Evolutionary conservation across 2,797 vertebrate species (phyloP), one percentile per base, ranked within the genome.

Genomic region (Zenarchopterus dispar): DNA sequence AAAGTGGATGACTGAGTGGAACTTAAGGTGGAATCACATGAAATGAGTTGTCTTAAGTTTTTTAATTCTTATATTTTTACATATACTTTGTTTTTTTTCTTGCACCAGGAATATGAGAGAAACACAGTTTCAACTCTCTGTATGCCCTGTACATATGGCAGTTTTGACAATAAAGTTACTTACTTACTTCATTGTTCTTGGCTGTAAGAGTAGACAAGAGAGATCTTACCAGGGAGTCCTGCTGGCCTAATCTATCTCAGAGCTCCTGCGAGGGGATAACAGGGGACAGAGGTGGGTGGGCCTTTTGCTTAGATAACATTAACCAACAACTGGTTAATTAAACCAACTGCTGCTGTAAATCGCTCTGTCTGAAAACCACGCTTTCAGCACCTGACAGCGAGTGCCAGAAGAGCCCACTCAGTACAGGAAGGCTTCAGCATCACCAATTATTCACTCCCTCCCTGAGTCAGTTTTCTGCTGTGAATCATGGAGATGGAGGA

Each of bases 391-490:
- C 75, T 55, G 53, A 57, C 64, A 58, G 57, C 5, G 3, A 56
- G 69, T 53, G 21, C 67, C 0, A 45, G 23, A 62, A 60, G 73
- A 67, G 47, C 65, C 23, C 26, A 47, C 59, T 62, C 50, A 65
- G 51, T 48, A 72, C 47, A 56, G 62, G 59, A 73, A 81, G 75
- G 50, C 65, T 77, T 80, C 56, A 68, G 55, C 66, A 61, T 78
- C 68, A 44, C 62, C 55, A 56, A 58, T 65, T 56, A 61, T 75
- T 78, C 63, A 59, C 75, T 80, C 49, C 56, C 58, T 60, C 64
- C 52, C 63, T 1, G 6, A 81, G 70, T 81, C 79, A 70, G 56
- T 82, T 83, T 84, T 74, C 69, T 78, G 81, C 76, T 67, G 76
- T 73, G 67, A 84, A 78, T 81, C 76, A 54, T 54, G 18, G 64